Conservation (phyloP, 2,888 invertebrate species). For the Apocheima hispidaria region DNA sequence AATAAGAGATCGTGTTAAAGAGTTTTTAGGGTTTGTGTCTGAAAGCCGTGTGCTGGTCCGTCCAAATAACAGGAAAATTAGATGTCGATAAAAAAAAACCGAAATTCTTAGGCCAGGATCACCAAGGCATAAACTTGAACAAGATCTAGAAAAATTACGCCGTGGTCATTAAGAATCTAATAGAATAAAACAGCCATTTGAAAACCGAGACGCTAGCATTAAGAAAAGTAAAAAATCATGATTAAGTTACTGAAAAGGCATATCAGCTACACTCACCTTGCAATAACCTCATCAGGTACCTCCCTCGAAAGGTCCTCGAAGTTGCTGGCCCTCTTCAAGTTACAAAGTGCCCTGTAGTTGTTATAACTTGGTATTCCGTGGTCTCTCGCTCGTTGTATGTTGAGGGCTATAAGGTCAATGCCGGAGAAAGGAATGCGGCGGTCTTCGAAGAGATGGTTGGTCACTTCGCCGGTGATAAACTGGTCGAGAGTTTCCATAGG, state of each 20-base stretch:
- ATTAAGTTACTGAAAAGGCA: background rate
- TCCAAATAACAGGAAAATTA: background rate
- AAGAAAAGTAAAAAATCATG: background rate
- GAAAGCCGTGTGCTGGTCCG: background rate
- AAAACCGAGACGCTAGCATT: too few relatives aligned
- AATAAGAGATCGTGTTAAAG: too few relatives aligned
- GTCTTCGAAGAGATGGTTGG: slow-evolving; percentile 97
- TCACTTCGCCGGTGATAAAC: slow-evolving; percentile 97
- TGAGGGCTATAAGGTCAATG: slow-evolving; percentile 95
- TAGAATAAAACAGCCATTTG: too few relatives aligned
- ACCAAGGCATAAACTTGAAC: too few relatives aligned
- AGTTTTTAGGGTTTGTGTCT: background rate
- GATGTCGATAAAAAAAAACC: background rate
- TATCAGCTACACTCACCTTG: slow-evolving; percentile 66
- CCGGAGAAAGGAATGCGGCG: slow-evolving; percentile 96
- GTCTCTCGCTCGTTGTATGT: slow-evolving; percentile 95
- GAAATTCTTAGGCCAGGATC: too few relatives aligned
- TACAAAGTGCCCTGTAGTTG: slow-evolving; percentile 95
- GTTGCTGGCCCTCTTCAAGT: slow-evolving; percentile 92
- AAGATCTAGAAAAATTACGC: too few relatives aligned
- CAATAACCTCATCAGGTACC: slow-evolving; percentile 94
- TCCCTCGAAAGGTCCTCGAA: slow-evolving; percentile 96
- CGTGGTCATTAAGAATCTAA: too few relatives aligned
- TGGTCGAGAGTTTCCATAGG: slow-evolving; percentile 97
- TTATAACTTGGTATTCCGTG: slow-evolving; percentile 96